Conservation (phyloP, 2,113 vertebrate species). For the Labeo rohita region DNA sequence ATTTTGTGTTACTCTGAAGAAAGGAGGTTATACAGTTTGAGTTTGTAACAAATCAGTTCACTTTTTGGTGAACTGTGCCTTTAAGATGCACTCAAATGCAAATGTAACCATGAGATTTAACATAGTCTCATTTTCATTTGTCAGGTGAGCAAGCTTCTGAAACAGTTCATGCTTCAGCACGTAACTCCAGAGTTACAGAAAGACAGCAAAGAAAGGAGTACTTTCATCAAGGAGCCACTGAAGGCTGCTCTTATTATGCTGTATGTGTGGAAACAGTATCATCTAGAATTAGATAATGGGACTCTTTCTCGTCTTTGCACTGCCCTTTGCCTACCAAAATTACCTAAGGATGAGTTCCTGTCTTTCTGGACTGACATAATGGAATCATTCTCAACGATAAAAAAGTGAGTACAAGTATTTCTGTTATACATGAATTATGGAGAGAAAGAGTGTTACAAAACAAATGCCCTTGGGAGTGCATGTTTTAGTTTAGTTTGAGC, state of each 20-base stretch:
- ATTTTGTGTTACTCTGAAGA: too few relatives aligned
- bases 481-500: too few relatives aligned
- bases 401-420: slow-evolving; percentile 55
- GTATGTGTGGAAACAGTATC: slow-evolving; percentile 40
- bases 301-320: slow-evolving; percentile 64
- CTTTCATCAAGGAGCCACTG: slow-evolving; percentile 61
- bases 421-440: neutral
- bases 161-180: slow-evolving; percentile 64
- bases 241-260: slow-evolving; percentile 69
- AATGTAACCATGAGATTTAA: neutral
- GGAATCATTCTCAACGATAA: slow-evolving; percentile 55
- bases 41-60: neutral
- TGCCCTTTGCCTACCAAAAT: slow-evolving; percentile 65
- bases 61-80: neutral
- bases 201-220: slow-evolving; percentile 22
- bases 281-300: slow-evolving; percentile 2
- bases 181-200: slow-evolving; percentile 65
- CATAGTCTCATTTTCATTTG: neutral
- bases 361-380: slow-evolving; percentile 67
- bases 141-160: slow-evolving; percentile 71
- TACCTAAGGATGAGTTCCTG: slow-evolving; percentile 59
- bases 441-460: neutral
- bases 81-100: neutral
- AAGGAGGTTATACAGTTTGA: neutral
- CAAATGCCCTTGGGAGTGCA: too few relatives aligned